Evolutionary conservation across 2,113 vertebrate species (phyloP), one percentile per base, ranked within the genome.

Genomic region (Brachyistius frenatus): DNA sequence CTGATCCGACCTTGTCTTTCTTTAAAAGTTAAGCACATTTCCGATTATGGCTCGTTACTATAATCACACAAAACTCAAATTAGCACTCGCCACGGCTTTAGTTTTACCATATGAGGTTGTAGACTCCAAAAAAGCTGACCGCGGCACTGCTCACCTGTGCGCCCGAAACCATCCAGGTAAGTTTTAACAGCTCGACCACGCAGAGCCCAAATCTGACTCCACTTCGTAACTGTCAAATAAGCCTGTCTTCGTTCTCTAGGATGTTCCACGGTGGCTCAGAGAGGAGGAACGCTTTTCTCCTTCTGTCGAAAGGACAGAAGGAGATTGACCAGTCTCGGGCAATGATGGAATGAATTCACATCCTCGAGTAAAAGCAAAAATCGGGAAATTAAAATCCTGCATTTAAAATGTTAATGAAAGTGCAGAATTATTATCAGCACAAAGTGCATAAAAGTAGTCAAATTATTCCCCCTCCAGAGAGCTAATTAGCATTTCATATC

Each of bases 141-240:
- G 41, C 53, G 46, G 35, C 78, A 1, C 64, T 76, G 78, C 89
- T 73, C 76, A 71, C 67, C 39, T 1, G 76, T 8, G 86, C 77
- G 63, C 66, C 52, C 23, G 2, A 31, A 32, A 37, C 10, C 35
- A 78, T 30, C 15, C 78, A 67, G 69, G 65, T 56, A 71, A 67
- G 76, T 80, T 75, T 77, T 5, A 16, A 56, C 46, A 1, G 6
- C 73, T 49, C 49, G 54, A 5, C 41, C 49, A 0, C 16, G 14
- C 5, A 32, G 13, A 49, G 35, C 4, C 32, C 16, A 7, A 7
- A 14, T 39, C 3, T 32, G 31, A 61, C 14, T 49, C 60, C 47
- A 23, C n/a, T 68, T 62, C 2, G 33, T 16, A 23, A 33, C 35
- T 1, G 57, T 50, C 5, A 50, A n/a, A n/a, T 16, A 50, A 50